phyloP scores from a whole-genome alignment of 2,113 vertebrate genomes.

The Zapornia atra region DNA sequence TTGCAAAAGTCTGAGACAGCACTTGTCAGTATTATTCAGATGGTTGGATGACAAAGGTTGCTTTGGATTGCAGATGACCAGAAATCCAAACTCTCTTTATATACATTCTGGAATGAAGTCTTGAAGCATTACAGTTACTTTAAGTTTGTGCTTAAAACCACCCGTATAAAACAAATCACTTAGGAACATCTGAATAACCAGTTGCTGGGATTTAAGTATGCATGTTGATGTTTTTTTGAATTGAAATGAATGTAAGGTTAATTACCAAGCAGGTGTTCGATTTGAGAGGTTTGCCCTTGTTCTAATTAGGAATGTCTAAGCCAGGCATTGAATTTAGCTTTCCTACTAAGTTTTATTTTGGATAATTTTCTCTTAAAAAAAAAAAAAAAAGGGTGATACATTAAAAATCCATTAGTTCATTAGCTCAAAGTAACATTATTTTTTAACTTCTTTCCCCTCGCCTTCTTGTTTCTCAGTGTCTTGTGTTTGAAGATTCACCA shows the following conservation, averaged over 20 bases:
- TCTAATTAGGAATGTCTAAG: background rate
- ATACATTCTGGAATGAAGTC: background rate
- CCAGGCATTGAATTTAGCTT: background rate
- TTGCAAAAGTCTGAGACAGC: background rate
- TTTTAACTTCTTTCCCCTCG: background rate
- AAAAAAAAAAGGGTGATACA: background rate
- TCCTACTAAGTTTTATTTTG: background rate
- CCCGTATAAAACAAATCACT: background rate
- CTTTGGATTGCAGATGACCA: background rate
- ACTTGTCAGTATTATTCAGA: background rate
- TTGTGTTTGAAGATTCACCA: slow-evolving; percentile 94
- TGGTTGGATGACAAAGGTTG: background rate
- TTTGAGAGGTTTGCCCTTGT: background rate
- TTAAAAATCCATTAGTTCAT: background rate
- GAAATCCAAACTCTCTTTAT: background rate
- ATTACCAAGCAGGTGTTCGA: slow-evolving; percentile 6
- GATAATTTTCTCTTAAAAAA: background rate
- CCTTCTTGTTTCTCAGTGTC: slow-evolving; percentile 76
- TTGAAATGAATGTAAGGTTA: slow-evolving; percentile 20
- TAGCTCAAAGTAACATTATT: background rate
- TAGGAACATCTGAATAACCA: slow-evolving; percentile 16
- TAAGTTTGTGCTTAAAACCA: background rate
- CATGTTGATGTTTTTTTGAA: background rate
- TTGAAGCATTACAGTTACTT: background rate
- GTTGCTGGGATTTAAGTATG: background rate